Evolutionary conservation across 2,888 invertebrate species (phyloP).

Genomic region (Ennomos quercinarius): DNA sequence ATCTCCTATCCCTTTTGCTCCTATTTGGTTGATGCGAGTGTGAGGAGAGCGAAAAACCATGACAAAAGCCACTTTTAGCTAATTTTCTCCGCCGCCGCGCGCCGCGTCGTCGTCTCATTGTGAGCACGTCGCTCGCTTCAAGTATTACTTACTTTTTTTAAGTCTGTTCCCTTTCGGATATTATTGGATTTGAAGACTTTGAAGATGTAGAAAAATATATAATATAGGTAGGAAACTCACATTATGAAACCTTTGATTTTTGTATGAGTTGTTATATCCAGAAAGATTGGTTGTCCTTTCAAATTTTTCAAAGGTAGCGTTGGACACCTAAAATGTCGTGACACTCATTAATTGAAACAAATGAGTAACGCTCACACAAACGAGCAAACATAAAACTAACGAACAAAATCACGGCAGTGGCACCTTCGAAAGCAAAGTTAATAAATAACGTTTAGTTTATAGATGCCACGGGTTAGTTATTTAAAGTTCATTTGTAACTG

Average conservation of each 20-base stretch:
- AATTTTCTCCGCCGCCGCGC: conserved; percentile 76
- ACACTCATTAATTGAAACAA: conserved; percentile 34
- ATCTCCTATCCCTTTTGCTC: conserved; percentile 56
- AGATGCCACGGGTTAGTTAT: conserved; percentile 62
- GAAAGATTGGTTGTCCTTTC: too few relatives aligned
- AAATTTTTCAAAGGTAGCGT: neutral
- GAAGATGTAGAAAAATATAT: too few relatives aligned
- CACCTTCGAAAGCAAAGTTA: conserved; percentile 62
- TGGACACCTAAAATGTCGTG: conserved; percentile 30
- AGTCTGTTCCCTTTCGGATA: conserved; percentile 6
- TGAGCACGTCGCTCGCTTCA: conserved; percentile 51
- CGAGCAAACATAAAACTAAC: conserved; percentile 35
- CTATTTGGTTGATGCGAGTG: conserved; percentile 42
- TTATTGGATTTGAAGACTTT: too few relatives aligned
- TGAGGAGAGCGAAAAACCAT: conserved; percentile 54
- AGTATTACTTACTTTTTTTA: conserved; percentile 62
- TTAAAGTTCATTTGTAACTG: conserved; percentile 58
- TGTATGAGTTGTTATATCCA: too few relatives aligned
- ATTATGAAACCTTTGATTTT: too few relatives aligned
- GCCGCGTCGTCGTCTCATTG: conserved; percentile 64
- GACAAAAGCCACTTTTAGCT: conserved; percentile 79
- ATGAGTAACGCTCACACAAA: conserved; percentile 30
- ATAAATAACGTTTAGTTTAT: conserved; percentile 67
- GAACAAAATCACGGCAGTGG: conserved; percentile 37
- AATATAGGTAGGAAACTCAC: too few relatives aligned